Conservation (phyloP, 2,888 invertebrate species). For the Onthophagus sagittarius region DNA sequence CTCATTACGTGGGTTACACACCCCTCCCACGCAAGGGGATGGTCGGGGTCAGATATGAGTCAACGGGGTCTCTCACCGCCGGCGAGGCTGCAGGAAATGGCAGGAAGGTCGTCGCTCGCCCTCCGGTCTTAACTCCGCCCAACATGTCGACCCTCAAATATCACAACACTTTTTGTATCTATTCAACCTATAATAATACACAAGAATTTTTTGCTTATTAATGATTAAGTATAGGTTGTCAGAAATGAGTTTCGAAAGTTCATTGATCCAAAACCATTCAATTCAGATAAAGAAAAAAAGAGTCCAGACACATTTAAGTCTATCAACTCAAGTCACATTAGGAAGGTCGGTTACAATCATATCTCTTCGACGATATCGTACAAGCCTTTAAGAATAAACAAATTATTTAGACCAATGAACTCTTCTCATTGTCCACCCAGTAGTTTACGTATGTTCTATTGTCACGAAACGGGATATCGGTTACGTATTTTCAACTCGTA, state of each 20-base stretch:
- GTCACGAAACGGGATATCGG: background rate
- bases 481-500: background rate
- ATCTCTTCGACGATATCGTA: background rate
- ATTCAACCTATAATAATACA: background rate
- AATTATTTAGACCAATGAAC: background rate
- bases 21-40: conserved; percentile 15
- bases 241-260: background rate
- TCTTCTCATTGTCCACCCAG: background rate
- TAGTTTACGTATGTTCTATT: background rate
- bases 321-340: background rate
- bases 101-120: background rate
- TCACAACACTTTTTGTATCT: background rate
- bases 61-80: conserved; percentile 27
- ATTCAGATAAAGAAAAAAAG: background rate
- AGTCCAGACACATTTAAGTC: background rate
- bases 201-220: too few relatives aligned
- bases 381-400: background rate
- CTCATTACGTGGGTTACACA: conserved; percentile 22
- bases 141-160: background rate
- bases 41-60: conserved; percentile 24
- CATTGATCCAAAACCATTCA: background rate
- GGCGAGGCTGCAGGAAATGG: conserved; percentile 12
- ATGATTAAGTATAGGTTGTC: too few relatives aligned
- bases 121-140: background rate
- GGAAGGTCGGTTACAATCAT: background rate